Percentiles rank a stretch among this genome's conserved stretches.
Conservation (phyloP, 2,797 vertebrate species). For the Molossus molossus region DNA sequence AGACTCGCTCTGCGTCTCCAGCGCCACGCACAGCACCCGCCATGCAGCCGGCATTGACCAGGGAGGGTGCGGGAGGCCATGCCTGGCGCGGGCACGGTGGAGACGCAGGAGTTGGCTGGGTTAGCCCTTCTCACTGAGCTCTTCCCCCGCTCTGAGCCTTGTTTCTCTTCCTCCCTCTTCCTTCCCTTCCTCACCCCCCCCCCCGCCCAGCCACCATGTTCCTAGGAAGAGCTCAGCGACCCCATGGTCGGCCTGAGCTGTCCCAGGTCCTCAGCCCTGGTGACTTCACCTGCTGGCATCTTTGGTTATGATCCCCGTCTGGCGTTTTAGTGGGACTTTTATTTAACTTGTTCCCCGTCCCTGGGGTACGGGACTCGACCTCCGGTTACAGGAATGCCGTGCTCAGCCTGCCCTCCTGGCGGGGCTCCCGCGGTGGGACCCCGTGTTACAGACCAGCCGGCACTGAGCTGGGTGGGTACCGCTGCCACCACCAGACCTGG, state of each 20-base stretch:
- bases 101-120: not conserved
- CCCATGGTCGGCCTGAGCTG: not conserved
- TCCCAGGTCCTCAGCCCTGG: not conserved
- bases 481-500: not conserved
- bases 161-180: not conserved
- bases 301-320: not conserved
- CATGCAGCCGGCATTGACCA: not conserved
- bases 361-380: not conserved
- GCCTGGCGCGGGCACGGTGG: not conserved
- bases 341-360: not conserved
- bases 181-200: not conserved
- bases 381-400: not conserved
- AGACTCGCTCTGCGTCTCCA: not conserved
- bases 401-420: not conserved
- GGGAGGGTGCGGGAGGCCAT: not conserved
- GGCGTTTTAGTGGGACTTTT: not conserved
- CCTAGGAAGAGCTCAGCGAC: not conserved
- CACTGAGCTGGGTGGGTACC: not conserved
- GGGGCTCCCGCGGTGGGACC: not conserved
- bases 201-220: not conserved
- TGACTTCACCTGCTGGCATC: not conserved
- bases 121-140: not conserved
- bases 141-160: not conserved
- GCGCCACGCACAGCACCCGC: not conserved
- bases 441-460: not conserved